These are phyloP conservation scores for Patagioenas fasciata DNA, from an alignment of 2,113 vertebrate species.

Conservation along the genomic window DNA sequence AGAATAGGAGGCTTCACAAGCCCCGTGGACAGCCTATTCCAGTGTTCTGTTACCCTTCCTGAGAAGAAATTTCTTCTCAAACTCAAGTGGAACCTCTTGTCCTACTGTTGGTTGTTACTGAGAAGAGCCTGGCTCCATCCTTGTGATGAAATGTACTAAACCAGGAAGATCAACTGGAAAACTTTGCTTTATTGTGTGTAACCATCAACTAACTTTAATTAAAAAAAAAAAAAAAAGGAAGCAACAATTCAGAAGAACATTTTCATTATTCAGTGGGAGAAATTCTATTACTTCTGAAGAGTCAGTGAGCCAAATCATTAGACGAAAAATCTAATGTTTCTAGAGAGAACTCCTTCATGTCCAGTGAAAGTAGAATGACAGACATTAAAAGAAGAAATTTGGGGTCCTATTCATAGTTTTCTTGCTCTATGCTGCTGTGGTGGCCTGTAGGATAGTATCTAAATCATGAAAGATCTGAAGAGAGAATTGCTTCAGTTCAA, in stretches of 20 bases:
- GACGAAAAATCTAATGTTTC: not conserved
- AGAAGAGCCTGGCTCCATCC: no score
- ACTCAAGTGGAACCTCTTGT: no score
- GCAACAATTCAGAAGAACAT: not conserved
- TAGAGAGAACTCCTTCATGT: not conserved
- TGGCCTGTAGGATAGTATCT: not conserved
- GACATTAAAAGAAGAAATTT: not conserved
- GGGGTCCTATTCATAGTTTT: not conserved
- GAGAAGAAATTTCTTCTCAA: no score
- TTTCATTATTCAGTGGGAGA: not conserved
- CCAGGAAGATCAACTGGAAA: not conserved
- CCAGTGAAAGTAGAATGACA: not conserved
- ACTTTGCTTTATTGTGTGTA: not conserved
- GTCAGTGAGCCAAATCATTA: not conserved
- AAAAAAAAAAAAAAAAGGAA: not conserved
- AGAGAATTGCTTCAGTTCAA: not conserved
- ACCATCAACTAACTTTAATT: not conserved
- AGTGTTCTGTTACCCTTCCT: no score
- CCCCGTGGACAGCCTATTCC: no score
- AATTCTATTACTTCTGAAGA: not conserved
- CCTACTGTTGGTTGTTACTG: no score
- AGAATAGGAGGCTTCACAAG: no score
- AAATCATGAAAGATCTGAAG: not conserved
- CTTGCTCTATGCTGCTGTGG: accelerated
- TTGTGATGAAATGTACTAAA: not conserved